A percentile compares a stretch with the other conserved stretches of the same genome.
phyloP scores from a whole-genome alignment of 2,888 invertebrate species.

The Oxytorus armatus region DNA sequence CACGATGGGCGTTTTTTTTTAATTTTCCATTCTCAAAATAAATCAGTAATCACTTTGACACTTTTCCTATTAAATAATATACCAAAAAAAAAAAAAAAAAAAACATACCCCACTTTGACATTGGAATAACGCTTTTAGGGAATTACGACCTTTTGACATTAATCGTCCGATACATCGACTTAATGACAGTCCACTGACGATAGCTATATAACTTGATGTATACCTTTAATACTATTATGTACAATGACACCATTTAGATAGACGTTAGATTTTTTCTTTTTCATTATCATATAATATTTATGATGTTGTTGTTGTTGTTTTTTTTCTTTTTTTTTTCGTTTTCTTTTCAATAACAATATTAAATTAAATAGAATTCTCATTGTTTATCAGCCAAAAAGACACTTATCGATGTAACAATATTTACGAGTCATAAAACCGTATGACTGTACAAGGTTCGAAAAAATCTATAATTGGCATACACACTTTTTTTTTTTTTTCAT shows the following conservation, averaged over 20 bases:
- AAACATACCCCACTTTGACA: slow-evolving; percentile 1
- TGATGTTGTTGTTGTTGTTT: slow-evolving; percentile 13
- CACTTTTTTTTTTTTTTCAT: slow-evolving; percentile 52
- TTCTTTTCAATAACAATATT: slow-evolving; percentile 74
- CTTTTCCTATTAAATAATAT: no score
- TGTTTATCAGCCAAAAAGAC: slow-evolving; percentile 71
- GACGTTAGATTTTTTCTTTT: slow-evolving; percentile 76
- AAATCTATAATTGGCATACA: slow-evolving; percentile 75
- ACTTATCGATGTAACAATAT: slow-evolving; percentile 70
- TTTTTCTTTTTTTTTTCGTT: slow-evolving; percentile 25
- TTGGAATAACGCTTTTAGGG: not conserved
- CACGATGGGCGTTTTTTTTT: no score
- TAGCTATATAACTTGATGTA: slow-evolving; percentile 62
- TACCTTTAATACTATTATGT: slow-evolving; percentile 78
- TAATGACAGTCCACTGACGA: slow-evolving; percentile 59
- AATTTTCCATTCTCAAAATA: no score
- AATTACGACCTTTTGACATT: slow-evolving; percentile 1
- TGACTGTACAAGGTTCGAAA: slow-evolving; percentile 77
- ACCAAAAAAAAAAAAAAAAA: no score
- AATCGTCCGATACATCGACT: slow-evolving; percentile 37
- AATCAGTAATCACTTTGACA: no score
- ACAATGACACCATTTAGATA: slow-evolving; percentile 82
- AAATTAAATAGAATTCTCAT: slow-evolving; percentile 81
- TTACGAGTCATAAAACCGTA: slow-evolving; percentile 71
- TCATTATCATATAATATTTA: slow-evolving; percentile 58